Conservation (phyloP, 2,888 invertebrate species). For the Spodoptera picta region DNA sequence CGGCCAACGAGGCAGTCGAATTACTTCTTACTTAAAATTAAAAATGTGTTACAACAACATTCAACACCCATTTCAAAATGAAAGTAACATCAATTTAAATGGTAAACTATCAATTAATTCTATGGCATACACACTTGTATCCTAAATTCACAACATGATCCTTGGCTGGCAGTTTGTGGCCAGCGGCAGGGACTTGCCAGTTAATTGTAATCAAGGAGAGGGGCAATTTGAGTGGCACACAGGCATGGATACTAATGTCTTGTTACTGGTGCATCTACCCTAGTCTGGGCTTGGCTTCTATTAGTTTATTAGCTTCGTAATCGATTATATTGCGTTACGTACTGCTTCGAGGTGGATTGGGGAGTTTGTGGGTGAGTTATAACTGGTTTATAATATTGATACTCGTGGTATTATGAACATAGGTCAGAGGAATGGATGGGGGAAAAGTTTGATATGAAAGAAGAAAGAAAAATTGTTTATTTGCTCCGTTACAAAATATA, state of each 20-base stretch:
- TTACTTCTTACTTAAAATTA: too few species aligned
- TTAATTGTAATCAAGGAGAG: conserved; percentile 81
- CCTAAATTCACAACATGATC: conserved; percentile 66
- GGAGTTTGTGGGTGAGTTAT: too few species aligned
- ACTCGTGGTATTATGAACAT: too few species aligned
- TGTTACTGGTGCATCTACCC: conserved; percentile 61
- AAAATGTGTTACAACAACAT: too few species aligned
- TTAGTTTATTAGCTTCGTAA: conserved; percentile 55
- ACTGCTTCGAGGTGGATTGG: not conserved
- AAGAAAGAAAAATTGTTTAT: too few species aligned
- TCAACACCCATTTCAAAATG: too few species aligned
- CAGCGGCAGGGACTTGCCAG: conserved; percentile 70
- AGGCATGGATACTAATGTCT: conserved; percentile 70
- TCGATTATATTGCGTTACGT: conserved; percentile 24
- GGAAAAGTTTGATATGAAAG: too few species aligned
- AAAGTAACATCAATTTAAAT: conserved; percentile 2
- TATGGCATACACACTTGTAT: conserved; percentile 49
- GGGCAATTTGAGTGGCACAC: conserved; percentile 75
- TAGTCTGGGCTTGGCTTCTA: conserved; percentile 51
- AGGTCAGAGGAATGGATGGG: too few species aligned
- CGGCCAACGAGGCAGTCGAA: too few species aligned
- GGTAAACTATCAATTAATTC: conserved; percentile 34
- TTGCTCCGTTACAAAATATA: too few species aligned
- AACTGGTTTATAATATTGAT: too few species aligned
- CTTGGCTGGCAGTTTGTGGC: conserved; percentile 67